Evolutionary conservation across 30 jellyfish, hydroid and myxozoan genomes (phyloP).

Genomic region (Cassiopea andromeda): DNA sequence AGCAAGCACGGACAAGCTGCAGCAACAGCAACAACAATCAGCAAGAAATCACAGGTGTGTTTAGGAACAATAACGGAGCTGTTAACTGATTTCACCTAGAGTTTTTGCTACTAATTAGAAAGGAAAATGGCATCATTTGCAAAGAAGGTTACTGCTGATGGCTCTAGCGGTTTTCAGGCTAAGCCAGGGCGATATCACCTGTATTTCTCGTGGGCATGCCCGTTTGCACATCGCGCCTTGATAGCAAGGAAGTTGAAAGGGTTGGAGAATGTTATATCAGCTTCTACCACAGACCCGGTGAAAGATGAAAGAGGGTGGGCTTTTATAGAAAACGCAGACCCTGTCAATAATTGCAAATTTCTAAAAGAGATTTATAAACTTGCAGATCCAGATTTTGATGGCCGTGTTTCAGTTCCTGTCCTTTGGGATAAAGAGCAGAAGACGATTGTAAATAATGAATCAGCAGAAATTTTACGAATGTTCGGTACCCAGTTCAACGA

Average conservation of each 20-base stretch:
- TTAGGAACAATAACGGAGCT: too few species aligned
- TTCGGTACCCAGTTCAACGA: conserved; percentile 77
- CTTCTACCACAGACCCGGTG: conserved; percentile 67
- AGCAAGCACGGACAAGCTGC: too few species aligned
- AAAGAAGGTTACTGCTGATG: conserved; percentile 67
- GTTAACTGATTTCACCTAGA: too few species aligned
- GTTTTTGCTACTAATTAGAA: background rate
- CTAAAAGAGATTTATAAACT: conserved; percentile 72
- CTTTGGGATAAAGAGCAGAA: conserved; percentile 83
- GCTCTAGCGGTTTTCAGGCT: conserved; percentile 79
- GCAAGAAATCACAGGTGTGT: too few species aligned
- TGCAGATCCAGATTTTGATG: conserved; percentile 87
- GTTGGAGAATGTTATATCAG: conserved; percentile 82
- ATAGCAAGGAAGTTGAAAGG: conserved; percentile 68
- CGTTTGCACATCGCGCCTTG: conserved; percentile 84
- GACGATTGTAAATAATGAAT: conserved; percentile 83
- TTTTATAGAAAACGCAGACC: conserved; percentile 69
- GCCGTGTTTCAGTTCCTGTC: conserved; percentile 89
- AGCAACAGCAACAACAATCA: too few species aligned
- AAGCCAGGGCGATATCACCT: conserved; percentile 87
- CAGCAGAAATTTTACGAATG: conserved; percentile 90
- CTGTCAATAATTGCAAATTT: conserved; percentile 55
- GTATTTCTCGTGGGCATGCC: conserved; percentile 83
- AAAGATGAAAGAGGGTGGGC: conserved; percentile 80
- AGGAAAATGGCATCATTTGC: conserved; percentile 19